Percentiles rank a stretch among this genome's conserved stretches.
Conservation (phyloP, 2,888 invertebrate species). For the Nysson spinosus region DNA sequence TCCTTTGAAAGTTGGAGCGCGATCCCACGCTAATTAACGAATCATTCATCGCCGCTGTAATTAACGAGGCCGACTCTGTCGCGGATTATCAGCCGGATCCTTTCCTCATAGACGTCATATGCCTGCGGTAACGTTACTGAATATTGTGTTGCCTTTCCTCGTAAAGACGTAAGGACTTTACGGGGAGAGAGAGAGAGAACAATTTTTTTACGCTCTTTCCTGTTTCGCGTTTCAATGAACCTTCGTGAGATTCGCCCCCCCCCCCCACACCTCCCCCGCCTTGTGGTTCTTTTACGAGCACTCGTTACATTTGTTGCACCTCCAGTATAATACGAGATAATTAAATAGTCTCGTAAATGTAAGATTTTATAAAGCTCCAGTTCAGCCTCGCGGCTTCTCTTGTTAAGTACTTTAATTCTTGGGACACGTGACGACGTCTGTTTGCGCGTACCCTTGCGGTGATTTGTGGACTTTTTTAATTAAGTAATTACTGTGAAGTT, state of each 20-base stretch:
- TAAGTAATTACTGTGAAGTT: too few species aligned
- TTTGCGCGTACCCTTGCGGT: too few species aligned
- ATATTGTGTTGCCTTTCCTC: constrained; percentile 44
- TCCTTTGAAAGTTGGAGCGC: constrained; percentile 68
- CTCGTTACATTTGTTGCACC: constrained; percentile 35
- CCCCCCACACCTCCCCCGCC: neutral
- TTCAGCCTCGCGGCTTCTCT: too few species aligned
- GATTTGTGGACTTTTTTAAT: too few species aligned
- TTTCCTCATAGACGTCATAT: constrained; percentile 46
- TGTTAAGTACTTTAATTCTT: too few species aligned
- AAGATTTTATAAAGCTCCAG: too few species aligned
- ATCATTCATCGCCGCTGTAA: constrained; percentile 72
- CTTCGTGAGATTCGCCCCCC: neutral
- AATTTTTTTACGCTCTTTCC: constrained; percentile 39
- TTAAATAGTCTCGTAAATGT: constrained; percentile 33
- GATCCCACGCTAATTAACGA: constrained; percentile 75
- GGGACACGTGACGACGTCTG: too few species aligned
- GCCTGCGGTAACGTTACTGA: constrained; percentile 48
- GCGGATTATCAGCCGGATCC: constrained; percentile 61
- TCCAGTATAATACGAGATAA: constrained; percentile 29
- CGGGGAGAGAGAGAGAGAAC: constrained; percentile 9
- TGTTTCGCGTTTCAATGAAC: constrained; percentile 12
- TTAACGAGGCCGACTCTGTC: constrained; percentile 67
- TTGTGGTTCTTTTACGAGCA: constrained; percentile 7
- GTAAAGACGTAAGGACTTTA: constrained; percentile 12